Conservation (phyloP, 37 sponge, comb jelly and placozoan species). For the Diacarnus erythraeanus region DNA sequence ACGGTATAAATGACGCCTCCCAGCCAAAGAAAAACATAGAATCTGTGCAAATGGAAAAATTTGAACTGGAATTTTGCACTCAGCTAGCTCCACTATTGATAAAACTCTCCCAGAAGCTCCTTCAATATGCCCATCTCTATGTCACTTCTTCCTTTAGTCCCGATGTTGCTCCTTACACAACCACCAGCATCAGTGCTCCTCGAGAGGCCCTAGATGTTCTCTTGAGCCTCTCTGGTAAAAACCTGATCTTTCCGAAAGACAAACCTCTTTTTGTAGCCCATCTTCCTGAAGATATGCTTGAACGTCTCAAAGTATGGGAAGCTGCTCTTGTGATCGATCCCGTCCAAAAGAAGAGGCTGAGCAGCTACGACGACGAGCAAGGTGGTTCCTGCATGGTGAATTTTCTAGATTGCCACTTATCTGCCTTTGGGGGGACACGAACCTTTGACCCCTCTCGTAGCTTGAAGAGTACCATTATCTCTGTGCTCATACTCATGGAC, state of each 20-base stretch:
- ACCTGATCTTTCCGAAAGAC: slow-evolving; percentile 17
- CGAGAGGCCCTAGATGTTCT: slow-evolving; percentile 11
- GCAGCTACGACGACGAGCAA: slow-evolving; percentile 6
- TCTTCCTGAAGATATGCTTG: slow-evolving; percentile 28
- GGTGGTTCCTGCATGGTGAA: slow-evolving; percentile 15
- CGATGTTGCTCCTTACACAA: background rate
- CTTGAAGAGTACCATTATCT: slow-evolving; percentile 56
- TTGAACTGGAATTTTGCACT: background rate
- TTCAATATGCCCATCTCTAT: slow-evolving; percentile 23
- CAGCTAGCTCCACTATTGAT: slow-evolving; percentile 29
- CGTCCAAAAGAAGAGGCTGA: slow-evolving; percentile 30
- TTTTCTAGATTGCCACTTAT: slow-evolving; percentile 40
- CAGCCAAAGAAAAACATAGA: slow-evolving; percentile 7
- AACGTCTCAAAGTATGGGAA: slow-evolving; percentile 45
- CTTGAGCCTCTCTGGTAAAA: slow-evolving; percentile 34
- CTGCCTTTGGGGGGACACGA: slow-evolving; percentile 49
- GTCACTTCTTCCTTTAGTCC: background rate
- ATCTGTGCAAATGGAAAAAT: background rate
- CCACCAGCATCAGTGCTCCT: background rate
- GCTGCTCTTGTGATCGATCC: slow-evolving; percentile 26
- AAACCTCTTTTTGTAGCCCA: slow-evolving; percentile 25
- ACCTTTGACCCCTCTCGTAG: slow-evolving; percentile 51
- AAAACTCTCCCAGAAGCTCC: slow-evolving; percentile 22
- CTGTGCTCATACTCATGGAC: slow-evolving; percentile 4
- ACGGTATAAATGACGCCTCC: background rate